Evolutionary conservation across 1,140 invertebrate genomes (phyloP).

Genomic region (Drosophila sturtevanti): DNA sequence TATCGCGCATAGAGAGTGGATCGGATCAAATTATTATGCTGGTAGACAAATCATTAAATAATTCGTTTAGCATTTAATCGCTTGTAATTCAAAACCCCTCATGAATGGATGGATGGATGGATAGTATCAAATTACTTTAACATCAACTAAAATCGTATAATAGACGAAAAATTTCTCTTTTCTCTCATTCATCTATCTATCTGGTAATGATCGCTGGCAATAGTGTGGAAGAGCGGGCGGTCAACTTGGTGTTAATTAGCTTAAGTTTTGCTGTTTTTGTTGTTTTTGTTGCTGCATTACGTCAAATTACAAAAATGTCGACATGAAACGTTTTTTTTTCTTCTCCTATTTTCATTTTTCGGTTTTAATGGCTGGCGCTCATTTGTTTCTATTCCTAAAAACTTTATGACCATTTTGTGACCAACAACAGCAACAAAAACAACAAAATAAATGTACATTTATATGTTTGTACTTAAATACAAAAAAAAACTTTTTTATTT

Average conservation of each 20-base stretch:
- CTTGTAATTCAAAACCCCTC: conserved; percentile 48
- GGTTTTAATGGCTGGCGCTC: conserved; percentile 34
- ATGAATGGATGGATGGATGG: too few species aligned
- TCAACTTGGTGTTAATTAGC: conserved; percentile 59
- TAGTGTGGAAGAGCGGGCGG: conserved; percentile 6
- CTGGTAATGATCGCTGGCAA: conserved; percentile 40
- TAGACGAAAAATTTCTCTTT: conserved; percentile 45
- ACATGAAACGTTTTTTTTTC: conserved; percentile 29
- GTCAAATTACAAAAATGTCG: conserved; percentile 67
- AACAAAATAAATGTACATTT: conserved; percentile 42
- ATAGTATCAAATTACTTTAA: conserved; percentile 62
- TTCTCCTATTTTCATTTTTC: conserved; percentile 29
- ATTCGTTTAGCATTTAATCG: conserved; percentile 61
- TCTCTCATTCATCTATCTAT: conserved; percentile 57
- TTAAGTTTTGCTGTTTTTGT: conserved; percentile 53
- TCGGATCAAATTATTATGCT: conserved; percentile 34
- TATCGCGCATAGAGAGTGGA: background rate
- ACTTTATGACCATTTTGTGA: conserved; percentile 74
- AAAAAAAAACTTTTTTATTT: conserved; percentile 17
- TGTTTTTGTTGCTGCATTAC: conserved; percentile 28
- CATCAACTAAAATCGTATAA: conserved; percentile 42
- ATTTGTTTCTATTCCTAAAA: conserved; percentile 51
- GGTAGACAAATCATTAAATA: conserved; percentile 53
- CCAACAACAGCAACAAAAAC: conserved; percentile 55
- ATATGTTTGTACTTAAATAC: conserved; percentile 17